A percentile compares a stretch with the other conserved stretches of the same genome.
Conservation (phyloP, 2,113 vertebrate genomes). For the Chlorodrepanis virens region DNA sequence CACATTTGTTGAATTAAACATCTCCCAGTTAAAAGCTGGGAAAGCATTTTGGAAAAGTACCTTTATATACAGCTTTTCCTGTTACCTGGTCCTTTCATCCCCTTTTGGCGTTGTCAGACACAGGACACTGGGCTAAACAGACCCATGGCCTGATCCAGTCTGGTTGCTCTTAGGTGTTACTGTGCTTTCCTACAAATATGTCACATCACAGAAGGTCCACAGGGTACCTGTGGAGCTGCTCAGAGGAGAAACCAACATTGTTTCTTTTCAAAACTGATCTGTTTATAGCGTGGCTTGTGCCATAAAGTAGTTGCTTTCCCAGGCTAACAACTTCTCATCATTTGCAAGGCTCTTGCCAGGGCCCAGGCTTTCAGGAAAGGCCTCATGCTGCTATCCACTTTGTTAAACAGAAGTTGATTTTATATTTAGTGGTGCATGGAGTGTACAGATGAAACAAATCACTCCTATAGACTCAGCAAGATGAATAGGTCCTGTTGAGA, state of each 20-base stretch:
- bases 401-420: slow-evolving; percentile 72
- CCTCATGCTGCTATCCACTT: slow-evolving; percentile 65
- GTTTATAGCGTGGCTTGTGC: not conserved
- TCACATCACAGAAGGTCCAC: not conserved
- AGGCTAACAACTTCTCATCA: not conserved
- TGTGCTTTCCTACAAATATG: not conserved
- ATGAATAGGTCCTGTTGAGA: slow-evolving; percentile 71
- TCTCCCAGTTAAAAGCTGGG: not conserved
- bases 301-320: not conserved
- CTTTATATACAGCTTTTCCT: not conserved
- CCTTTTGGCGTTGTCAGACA: not conserved
- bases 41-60: not conserved
- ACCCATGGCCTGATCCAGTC: not conserved
- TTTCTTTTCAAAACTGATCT: not conserved
- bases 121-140: not conserved
- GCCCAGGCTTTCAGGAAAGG: slow-evolving; percentile 10
- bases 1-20: not conserved
- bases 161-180: not conserved
- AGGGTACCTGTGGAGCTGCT: not conserved
- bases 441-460: slow-evolving; percentile 71
- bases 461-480: slow-evolving; percentile 60
- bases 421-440: slow-evolving; percentile 69
- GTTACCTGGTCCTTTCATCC: not conserved
- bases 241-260: not conserved
- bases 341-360: slow-evolving; percentile 6